Evolutionary conservation across 2,113 vertebrate species (phyloP).

Genomic region (Rhinoptilus africanus): DNA sequence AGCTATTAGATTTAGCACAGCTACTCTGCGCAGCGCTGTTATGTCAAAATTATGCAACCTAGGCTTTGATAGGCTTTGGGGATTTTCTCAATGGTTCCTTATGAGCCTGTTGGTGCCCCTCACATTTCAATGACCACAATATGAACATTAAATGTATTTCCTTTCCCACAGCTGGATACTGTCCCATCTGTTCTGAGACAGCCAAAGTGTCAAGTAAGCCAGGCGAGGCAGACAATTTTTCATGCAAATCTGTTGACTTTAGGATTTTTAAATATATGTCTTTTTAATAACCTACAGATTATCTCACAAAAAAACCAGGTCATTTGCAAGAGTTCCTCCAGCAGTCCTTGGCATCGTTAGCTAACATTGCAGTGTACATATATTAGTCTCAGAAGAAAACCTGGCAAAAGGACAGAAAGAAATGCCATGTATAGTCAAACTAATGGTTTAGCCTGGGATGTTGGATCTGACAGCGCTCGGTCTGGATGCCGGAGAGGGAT

Average conservation of each 20-base stretch:
- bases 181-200: slow-evolving; percentile 55
- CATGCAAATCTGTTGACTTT: slow-evolving; percentile 66
- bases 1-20: slow-evolving; percentile 17
- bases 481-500: neutral
- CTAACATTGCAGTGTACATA: neutral
- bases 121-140: slow-evolving; percentile 25
- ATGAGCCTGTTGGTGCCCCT: slow-evolving; percentile 36
- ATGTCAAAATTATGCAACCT: slow-evolving; percentile 36
- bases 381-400: slow-evolving; percentile 11
- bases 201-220: slow-evolving; percentile 54
- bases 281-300: slow-evolving; percentile 60
- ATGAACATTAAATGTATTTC: slow-evolving; percentile 44
- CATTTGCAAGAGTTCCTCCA: slow-evolving; percentile 12
- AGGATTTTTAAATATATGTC: slow-evolving; percentile 54
- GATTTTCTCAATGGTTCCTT: slow-evolving; percentile 50
- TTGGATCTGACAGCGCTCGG: neutral
- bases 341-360: neutral
- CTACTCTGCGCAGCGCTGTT: slow-evolving; percentile 26
- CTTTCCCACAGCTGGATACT: slow-evolving; percentile 63
- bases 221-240: slow-evolving; percentile 57
- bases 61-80: slow-evolving; percentile 37
- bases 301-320: neutral
- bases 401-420: slow-evolving; percentile 32
- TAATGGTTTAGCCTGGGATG: neutral
- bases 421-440: neutral